Conservation (phyloP, 2,797 vertebrate genomes). For the Gymnocypris eckloni region DNA sequence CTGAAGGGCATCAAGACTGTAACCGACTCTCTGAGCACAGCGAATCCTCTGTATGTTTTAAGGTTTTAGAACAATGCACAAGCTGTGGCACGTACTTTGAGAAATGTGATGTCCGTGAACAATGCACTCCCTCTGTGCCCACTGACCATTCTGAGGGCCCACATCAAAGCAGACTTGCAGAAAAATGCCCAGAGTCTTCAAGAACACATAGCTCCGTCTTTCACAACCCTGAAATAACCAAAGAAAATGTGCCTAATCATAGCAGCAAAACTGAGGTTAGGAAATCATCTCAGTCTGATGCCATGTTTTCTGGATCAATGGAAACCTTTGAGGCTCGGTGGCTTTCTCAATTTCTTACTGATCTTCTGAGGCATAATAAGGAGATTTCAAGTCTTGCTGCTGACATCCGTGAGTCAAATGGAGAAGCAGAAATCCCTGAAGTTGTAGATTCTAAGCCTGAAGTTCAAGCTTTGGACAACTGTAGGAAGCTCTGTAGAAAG, state of each 20-base stretch:
- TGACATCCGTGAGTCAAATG: constrained; percentile 17
- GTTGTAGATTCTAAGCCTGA: constrained; percentile 30
- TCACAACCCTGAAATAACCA: constrained; percentile 43
- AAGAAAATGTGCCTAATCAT: constrained; percentile 22
- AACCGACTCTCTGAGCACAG: constrained; percentile 52
- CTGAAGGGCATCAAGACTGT: constrained; percentile 20
- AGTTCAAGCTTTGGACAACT: constrained; percentile 62
- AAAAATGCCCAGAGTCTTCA: background rate
- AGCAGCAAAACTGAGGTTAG: background rate
- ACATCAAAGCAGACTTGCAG: constrained; percentile 45
- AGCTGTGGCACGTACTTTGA: constrained; percentile 63
- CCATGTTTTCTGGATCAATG: constrained; percentile 62
- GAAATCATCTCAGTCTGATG: constrained; percentile 46
- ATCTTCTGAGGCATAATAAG: constrained; percentile 49
- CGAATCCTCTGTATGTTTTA: constrained; percentile 57
- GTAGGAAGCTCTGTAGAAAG: constrained; percentile 70
- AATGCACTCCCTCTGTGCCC: constrained; percentile 63
- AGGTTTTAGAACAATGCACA: constrained; percentile 64
- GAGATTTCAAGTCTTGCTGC: constrained; percentile 23
- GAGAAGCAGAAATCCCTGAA: constrained; percentile 5
- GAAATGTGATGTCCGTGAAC: constrained; percentile 69
- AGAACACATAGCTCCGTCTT: constrained; percentile 46
- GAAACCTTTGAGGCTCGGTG: constrained; percentile 61
- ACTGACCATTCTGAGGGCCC: constrained; percentile 24
- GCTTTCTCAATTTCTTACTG: constrained; percentile 61